Evolutionary conservation across 2,797 vertebrate species (phyloP).

Genomic region (Amblyopsis hoosieri): DNA sequence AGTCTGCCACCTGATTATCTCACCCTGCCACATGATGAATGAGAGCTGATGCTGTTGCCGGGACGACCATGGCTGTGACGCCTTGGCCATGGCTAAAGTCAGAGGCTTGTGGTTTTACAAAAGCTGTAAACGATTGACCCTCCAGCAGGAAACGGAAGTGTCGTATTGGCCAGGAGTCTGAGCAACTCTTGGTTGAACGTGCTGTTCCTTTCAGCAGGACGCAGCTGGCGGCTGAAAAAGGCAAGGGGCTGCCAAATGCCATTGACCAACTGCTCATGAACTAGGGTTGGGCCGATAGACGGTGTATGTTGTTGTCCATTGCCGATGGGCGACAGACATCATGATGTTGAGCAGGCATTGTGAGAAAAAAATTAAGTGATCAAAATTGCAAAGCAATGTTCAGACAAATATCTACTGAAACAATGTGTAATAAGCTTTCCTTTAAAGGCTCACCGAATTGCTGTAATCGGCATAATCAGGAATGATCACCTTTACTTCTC

Average conservation of each 20-base stretch:
- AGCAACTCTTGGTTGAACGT: conserved; percentile 13
- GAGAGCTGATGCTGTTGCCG: neutral
- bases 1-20: neutral
- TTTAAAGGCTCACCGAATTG: no score
- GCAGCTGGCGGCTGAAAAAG: neutral
- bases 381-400: no score
- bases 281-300: neutral
- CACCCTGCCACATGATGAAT: neutral
- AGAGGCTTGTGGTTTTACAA: neutral
- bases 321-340: no score
- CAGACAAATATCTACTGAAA: no score
- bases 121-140: neutral
- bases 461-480: no score
- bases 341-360: no score
- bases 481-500: no score
- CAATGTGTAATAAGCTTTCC: no score
- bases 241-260: neutral
- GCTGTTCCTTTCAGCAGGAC: neutral
- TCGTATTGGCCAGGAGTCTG: neutral
- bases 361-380: no score
- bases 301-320: no score
- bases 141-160: neutral
- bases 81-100: neutral
- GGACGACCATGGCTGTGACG: neutral
- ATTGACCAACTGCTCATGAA: conserved; percentile 9